Percentiles rank a stretch among this genome's conserved stretches.
These are phyloP conservation scores for Porites evermanni DNA, from an alignment of 92 coral and sea anemone species.

Conservation along the genomic window DNA sequence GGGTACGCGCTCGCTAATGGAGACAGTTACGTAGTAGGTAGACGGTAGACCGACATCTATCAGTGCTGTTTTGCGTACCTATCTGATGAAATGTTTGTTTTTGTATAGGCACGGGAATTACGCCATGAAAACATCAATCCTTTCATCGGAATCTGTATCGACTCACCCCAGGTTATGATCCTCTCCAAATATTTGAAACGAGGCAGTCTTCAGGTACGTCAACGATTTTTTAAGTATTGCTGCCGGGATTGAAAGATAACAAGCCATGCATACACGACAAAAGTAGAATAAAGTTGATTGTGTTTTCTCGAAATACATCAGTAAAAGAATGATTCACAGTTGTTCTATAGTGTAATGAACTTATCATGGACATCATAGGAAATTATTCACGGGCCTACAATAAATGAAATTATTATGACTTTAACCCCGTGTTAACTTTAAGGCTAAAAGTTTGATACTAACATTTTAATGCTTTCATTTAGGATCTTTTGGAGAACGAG, in stretches of 20 bases:
- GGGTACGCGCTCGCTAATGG: too few relatives aligned
- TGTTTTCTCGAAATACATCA: too few relatives aligned
- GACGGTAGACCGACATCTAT: too few relatives aligned
- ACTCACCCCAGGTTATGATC: conserved; percentile 82
- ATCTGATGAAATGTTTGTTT: not conserved
- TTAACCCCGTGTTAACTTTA: not conserved
- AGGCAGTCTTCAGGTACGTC: conserved; percentile 79
- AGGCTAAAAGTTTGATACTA: too few relatives aligned
- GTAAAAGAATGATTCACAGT: too few relatives aligned
- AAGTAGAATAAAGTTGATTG: too few relatives aligned
- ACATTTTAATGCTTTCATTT: not conserved
- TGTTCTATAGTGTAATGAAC: too few relatives aligned
- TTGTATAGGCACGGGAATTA: conserved; percentile 77
- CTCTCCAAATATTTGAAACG: conserved; percentile 81
- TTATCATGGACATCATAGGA: too few relatives aligned
- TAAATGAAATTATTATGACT: too few relatives aligned
- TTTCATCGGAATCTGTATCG: conserved; percentile 84
- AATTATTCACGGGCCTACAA: too few relatives aligned
- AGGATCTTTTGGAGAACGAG: conserved; percentile 80
- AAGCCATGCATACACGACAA: not conserved
- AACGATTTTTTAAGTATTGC: too few relatives aligned
- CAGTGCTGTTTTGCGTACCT: not conserved
- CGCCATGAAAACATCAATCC: conserved; percentile 89
- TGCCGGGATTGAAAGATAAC: not conserved
- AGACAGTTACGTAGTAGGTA: too few relatives aligned